Evolutionary conservation across 2,113 vertebrate genomes (phyloP), one percentile per base, ranked within the genome.

Genomic region (Antigone vipio): DNA sequence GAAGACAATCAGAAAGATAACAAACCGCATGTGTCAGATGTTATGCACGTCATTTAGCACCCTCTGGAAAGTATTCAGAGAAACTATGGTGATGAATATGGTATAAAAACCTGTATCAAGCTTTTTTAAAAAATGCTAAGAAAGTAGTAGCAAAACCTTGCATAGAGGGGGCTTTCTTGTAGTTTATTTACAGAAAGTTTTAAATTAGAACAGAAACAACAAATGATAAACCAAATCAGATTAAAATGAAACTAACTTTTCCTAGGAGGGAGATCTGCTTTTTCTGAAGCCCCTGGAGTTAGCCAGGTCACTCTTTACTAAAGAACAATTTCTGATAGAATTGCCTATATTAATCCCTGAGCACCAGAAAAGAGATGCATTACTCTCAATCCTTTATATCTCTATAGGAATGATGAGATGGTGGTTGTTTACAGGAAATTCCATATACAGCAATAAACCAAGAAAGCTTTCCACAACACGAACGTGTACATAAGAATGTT

Each of bases 11-110:
- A 73, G 66, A 75, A 90, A 86, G 56, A 86, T 42, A 93, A 59
- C 24, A 89, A 88, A 88, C 30, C 1, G 6, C 21, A 11, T 10
- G 22, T 30, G 34, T 75, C 64, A 50, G 52, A 73, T 77, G 40
- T 42, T 72, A 68, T 5, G 38, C 26, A 75, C 17, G 79, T 76
- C 62, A 53, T 52, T 73, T 84, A 52, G 64, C 35, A 84, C 85
- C 15, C 55, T 74, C 63, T 89, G 64, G 68, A 88, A 95, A 91
- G 32, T 30, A 76, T 87, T 81, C 87, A 95, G 81, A 91, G 77
- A 64, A 95, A 60, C 27, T 52, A n/a, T 10, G 12, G 29, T 38
- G 72, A 86, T 32, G 8, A 81, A 9, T n/a, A 59, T 5, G 1
- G 30, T 47, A 60, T 18, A 81, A 89, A 93, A 62, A n/a, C 17